Evolutionary conservation across 2,113 vertebrate genomes (phyloP), one percentile per base, ranked within the genome.

Genomic region (Passerina amoena): DNA sequence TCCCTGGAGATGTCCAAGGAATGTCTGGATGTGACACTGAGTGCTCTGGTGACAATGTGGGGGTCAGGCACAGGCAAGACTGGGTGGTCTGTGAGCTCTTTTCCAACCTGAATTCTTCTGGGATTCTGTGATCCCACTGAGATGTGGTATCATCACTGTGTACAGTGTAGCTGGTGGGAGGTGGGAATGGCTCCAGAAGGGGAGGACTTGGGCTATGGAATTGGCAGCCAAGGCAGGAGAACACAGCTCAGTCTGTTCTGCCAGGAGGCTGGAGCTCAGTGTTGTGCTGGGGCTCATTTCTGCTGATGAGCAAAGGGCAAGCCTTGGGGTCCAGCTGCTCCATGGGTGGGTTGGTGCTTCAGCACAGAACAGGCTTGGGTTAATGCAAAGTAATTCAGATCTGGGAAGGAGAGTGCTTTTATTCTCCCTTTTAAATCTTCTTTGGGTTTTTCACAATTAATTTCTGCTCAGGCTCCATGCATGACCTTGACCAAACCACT

Each of bases 11-110:
- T 75, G 8, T 14, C 40, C 40, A 25, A 0, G 78, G 45, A 25
- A 15, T 0, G 14, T 1, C 40, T 82, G 47, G n/a, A 14, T 0
- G 0, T 54, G 61, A 30, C 61, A 35, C n/a, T 54, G 5, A 15
- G 38, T 3, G 38, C 54, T 35, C 16, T 76, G 47, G 20, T 2
- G 54, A 35, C 30, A 40, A 2, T 16, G 24, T 38, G 3, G 3
- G 28, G 9, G 3, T 14, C 1, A 1, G 53, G 8, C 45, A 38
- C 33, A 68, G 77, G 0, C 21, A 35, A 30, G 38, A 11, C 24
- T 47, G 1, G 0, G 3, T 68, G 38, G 4, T 1, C n/a, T 53
- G 12, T 12, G 28, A 68, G 13, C 9, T 51, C n/a, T 75, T 44
- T 59, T 9, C 45, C 61, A 25, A 1, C 38, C 14, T 10, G 21